Conservation (phyloP, 2,113 vertebrate species). For the Thomomys bottae region DNA sequence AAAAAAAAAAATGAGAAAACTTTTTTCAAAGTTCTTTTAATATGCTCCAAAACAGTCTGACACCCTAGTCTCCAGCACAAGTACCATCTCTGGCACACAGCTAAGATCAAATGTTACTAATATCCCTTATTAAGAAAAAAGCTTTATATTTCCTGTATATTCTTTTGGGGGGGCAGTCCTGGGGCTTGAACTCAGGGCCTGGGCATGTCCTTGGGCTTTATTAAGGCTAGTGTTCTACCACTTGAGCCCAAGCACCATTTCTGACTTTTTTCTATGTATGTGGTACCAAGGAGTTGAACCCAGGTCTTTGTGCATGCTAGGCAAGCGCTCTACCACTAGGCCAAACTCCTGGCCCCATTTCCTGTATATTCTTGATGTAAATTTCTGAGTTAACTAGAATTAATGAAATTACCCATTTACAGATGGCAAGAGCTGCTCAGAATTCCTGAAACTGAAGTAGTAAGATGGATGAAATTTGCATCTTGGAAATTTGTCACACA, state of each 20-base stretch:
- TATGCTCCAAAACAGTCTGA: background rate
- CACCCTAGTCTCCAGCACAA: constrained; percentile 57
- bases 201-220: no score
- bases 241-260: no score
- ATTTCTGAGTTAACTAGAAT: constrained; percentile 85
- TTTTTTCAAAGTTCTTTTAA: constrained; percentile 29
- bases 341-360: no score
- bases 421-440: constrained; percentile 77
- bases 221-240: no score
- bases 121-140: constrained; percentile 79
- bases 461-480: constrained; percentile 80
- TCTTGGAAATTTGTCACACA: constrained; percentile 72
- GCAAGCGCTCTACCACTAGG: no score
- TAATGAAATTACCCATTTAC: constrained; percentile 85
- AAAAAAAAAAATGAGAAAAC: no score
- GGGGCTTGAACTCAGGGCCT: no score
- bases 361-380: constrained; percentile 83
- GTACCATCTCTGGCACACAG: constrained; percentile 75
- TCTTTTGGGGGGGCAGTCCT: no score
- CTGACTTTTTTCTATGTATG: no score
- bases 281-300: no score
- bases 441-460: constrained; percentile 78
- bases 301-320: no score
- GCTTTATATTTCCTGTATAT: constrained; percentile 70
- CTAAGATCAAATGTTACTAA: constrained; percentile 81